Base-by-base conservation (phyloP, 2,888 invertebrate species). In the Aplocera efformata region DNA sequence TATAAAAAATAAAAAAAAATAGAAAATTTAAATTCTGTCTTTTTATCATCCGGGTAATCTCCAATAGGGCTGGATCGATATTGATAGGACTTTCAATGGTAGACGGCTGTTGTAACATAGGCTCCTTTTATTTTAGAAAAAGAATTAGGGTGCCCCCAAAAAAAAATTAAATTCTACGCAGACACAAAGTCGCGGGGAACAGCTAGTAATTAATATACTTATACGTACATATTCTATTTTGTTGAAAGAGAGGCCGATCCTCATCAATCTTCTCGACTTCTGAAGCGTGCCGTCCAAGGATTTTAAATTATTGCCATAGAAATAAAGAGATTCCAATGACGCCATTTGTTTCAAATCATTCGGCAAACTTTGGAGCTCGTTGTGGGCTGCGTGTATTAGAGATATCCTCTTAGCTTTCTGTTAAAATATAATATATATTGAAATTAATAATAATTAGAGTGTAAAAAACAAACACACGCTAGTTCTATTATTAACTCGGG, bases 361-460 rank as follows among this genome's bases (percentile, higher is more conserved):
- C 0, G 96, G 95, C 48, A 96, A 74, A 53, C 82, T 91, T 53
- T 91, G 90, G 36, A 96, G 68, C 49, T 91, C 90, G 73, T 96
- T 96, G 59, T 93, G 90, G 3, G 92, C 92, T 0, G 94, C 94
- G 67, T 94, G 92, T 13, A 96, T 90, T 59, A 94, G 88, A 31
- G 89, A 88, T 13, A 95, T 79, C 63, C 91, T 91, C 55, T 91
- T 90, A 20, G 92, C 90, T 66, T 89, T 89, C 78, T 88, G 69
- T 36, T 77, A 77, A 42, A 45, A 28, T 11, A 26, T 26, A 20
- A 8, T 3, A 17, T 17, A 17, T 17, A 17, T 17, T 17, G 5
- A 3, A 3, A 17, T 17, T 17, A 25, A 28, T 20, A 32, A n/a
- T n/a, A n/a, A n/a, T n/a, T n/a, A n/a, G n/a, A n/a, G n/a, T n/a